phyloP scores from a whole-genome alignment of 35 echinoderm and acorn worm species.

The Strongylocentrotus purpuratus region DNA sequence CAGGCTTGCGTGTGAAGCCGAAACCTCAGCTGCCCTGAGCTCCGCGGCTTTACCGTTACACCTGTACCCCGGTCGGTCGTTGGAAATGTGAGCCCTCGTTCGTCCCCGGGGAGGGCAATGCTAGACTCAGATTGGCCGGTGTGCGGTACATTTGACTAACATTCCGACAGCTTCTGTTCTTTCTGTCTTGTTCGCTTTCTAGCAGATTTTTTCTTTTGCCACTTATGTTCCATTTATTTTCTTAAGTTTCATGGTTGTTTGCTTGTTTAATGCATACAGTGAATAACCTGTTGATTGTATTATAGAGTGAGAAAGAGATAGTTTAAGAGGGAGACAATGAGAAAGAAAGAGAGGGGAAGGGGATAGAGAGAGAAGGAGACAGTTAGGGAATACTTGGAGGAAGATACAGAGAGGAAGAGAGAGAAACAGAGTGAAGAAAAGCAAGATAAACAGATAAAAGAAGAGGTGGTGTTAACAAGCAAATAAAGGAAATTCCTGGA shows the following conservation, averaged over 20 bases:
- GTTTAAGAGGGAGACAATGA: too few species aligned
- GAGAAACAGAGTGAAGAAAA: background rate
- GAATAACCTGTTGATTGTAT: background rate
- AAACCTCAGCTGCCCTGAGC: background rate
- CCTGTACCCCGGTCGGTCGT: background rate
- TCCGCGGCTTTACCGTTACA: background rate
- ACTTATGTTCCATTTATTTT: background rate
- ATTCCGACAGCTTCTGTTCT: background rate
- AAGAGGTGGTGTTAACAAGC: too few species aligned
- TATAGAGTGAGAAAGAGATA: too few species aligned
- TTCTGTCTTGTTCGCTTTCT: background rate
- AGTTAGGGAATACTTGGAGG: background rate
- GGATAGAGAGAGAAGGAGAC: too few species aligned
- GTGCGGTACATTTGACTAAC: background rate
- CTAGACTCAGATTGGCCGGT: slow-evolving; percentile 1
- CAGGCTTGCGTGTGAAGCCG: slow-evolving; percentile 5
- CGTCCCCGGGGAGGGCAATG: background rate
- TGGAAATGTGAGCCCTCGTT: background rate
- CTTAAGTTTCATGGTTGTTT: background rate
- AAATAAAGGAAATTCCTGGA: too few species aligned
- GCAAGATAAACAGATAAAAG: too few species aligned
- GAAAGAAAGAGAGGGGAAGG: too few species aligned
- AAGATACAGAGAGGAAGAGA: background rate
- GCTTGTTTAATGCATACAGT: background rate
- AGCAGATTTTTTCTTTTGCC: background rate